A percentile compares a stretch with the other conserved stretches of the same genome.
phyloP scores from a whole-genome alignment of 2,797 vertebrate genomes.

The Otolemur crassicaudatus region DNA sequence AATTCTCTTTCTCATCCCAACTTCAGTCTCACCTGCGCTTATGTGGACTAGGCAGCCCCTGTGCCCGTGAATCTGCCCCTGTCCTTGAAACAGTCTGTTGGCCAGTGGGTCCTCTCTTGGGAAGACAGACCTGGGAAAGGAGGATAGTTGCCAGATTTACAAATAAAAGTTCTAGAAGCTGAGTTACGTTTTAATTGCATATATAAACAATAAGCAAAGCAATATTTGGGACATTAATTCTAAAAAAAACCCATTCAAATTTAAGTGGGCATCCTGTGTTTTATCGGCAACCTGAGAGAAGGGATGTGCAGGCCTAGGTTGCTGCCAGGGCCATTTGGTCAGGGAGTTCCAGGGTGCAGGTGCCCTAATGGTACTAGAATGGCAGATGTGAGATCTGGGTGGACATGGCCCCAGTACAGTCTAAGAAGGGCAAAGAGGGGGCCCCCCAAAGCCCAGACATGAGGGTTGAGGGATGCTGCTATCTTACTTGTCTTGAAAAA shows the following conservation, averaged over 20 bases:
- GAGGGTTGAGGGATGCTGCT: neutral
- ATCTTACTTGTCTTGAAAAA: neutral
- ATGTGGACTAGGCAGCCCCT: neutral
- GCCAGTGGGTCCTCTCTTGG: neutral
- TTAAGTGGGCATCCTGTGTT: neutral
- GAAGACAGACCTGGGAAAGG: neutral
- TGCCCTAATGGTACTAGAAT: neutral
- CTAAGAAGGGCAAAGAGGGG: neutral
- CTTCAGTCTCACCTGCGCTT: neutral
- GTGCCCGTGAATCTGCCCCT: neutral
- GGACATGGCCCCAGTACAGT: accelerated
- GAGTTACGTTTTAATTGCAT: neutral
- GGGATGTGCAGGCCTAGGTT: neutral
- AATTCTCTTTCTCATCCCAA: neutral
- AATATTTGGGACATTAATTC: neutral
- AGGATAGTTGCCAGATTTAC: neutral
- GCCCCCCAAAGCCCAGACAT: neutral
- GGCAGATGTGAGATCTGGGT: neutral
- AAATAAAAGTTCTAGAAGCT: neutral
- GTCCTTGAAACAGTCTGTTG: neutral
- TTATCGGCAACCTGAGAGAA: neutral
- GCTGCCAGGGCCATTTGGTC: neutral
- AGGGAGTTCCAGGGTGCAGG: neutral
- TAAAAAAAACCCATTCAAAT: neutral
- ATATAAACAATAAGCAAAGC: neutral